Conservation (phyloP, 2,888 invertebrate genomes). For the Drosophila setosimentum region DNA sequence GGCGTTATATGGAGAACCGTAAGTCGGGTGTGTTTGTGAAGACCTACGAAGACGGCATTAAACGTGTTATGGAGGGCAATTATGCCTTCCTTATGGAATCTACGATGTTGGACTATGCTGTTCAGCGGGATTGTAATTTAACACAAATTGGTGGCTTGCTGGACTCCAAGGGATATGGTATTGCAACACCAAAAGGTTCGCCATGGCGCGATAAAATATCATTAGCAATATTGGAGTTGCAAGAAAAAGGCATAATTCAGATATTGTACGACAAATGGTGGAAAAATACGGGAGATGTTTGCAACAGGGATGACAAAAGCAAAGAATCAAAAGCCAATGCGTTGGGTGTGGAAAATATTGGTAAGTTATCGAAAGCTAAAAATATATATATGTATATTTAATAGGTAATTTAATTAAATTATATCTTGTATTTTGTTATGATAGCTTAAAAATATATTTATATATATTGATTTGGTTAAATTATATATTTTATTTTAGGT, state of each 20-base stretch:
- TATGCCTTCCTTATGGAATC: constrained; percentile 99
- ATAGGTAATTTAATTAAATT: background rate
- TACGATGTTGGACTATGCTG: constrained; percentile 97
- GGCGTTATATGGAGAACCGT: constrained; percentile 95
- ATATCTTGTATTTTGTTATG: background rate
- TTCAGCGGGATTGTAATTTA: constrained; percentile 97
- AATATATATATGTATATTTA: background rate
- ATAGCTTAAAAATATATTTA: background rate
- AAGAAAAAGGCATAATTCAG: constrained; percentile 97
- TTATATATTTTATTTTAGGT: constrained; percentile 84
- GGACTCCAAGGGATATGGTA: constrained; percentile 91
- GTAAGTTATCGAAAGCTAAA: constrained; percentile 84
- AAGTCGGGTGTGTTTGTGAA: constrained; percentile 94
- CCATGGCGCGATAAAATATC: constrained; percentile 99
- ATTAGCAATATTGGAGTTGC: constrained; percentile 96
- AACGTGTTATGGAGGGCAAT: constrained; percentile 93
- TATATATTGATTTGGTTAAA: background rate
- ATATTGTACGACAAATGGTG: constrained; percentile 99
- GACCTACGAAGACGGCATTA: constrained; percentile 96
- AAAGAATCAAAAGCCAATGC: constrained; percentile 97
- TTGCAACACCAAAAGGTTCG: constrained; percentile 97
- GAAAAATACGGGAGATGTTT: constrained; percentile 97
- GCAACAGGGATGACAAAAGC: constrained; percentile 93
- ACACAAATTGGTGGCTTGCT: constrained; percentile 96
- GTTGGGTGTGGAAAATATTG: constrained; percentile 93